phyloP scores from a whole-genome alignment of 2,797 vertebrate species.

The Notolepis coatsorum region DNA sequence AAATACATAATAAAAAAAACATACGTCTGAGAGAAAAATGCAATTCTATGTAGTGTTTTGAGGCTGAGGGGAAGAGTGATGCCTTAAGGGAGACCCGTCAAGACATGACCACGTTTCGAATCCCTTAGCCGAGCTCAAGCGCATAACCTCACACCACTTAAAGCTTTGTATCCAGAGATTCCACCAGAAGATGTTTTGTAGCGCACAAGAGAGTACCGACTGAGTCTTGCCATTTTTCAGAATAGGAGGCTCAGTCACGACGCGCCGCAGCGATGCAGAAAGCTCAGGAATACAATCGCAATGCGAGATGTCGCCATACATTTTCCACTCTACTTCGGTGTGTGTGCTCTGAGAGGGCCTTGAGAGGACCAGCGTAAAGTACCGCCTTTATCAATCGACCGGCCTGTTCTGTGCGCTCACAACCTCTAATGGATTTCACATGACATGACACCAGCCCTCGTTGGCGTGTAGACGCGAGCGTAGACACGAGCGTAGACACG shows the following conservation, averaged over 20 bases:
- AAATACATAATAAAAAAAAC: no score
- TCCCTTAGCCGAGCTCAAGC: conserved; percentile 19
- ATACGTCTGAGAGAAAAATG: neutral
- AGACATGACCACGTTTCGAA: conserved; percentile 15
- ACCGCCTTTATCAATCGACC: conserved; percentile 75
- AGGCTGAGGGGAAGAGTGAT: no score
- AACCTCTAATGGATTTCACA: conserved; percentile 76
- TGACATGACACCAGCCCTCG: conserved; percentile 65
- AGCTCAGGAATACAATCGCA: conserved; percentile 66
- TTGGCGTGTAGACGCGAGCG: conserved; percentile 62
- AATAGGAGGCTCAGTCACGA: conserved; percentile 50
- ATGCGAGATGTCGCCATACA: conserved; percentile 71
- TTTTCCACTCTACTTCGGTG: conserved; percentile 75
- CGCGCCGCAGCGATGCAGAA: neutral
- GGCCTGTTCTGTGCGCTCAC: conserved; percentile 65
- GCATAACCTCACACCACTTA: conserved; percentile 15
- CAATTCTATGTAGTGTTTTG: neutral
- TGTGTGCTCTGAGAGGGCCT: conserved; percentile 55
- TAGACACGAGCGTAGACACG: no score
- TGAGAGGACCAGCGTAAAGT: conserved; percentile 60
- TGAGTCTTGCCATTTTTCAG: conserved; percentile 56
- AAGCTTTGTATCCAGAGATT: conserved; percentile 32
- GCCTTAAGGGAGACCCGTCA: conserved; percentile 5
- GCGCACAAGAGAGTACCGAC: conserved; percentile 52
- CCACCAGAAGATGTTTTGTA: conserved; percentile 55